phyloP scores from a whole-genome alignment of 1,140 invertebrate species.

The Cydia splendana region DNA sequence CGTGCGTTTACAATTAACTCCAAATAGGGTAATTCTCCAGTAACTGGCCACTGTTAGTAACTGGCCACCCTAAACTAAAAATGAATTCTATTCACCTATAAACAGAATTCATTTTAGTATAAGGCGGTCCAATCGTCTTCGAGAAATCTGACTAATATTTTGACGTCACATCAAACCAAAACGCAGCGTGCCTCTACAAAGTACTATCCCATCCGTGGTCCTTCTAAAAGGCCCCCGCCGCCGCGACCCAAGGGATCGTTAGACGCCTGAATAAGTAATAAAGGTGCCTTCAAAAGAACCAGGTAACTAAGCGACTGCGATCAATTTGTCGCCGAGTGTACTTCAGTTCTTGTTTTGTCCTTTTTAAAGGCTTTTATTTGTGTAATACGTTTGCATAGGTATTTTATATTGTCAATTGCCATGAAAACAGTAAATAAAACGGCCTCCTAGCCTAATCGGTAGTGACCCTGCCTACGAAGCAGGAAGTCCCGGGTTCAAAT shows the following conservation, averaged over 20 bases:
- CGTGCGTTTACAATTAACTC: not conserved
- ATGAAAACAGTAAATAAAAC: no score
- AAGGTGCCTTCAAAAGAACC: slow-evolving; percentile 5
- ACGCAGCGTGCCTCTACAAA: not conserved
- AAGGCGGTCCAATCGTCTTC: no score
- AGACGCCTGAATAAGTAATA: slow-evolving; percentile 19
- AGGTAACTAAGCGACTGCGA: slow-evolving; percentile 12
- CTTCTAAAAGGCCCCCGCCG: slow-evolving; percentile 5
- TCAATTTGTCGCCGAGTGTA: slow-evolving; percentile 15
- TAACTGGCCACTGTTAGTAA: no score
- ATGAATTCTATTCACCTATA: no score
- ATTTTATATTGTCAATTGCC: not conserved
- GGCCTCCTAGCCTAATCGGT: no score
- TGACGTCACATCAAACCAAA: not conserved
- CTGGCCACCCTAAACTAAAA: no score
- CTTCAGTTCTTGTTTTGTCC: not conserved
- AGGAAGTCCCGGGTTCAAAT: no score
- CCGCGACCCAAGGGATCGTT: slow-evolving; percentile 12
- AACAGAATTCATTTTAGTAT: no score
- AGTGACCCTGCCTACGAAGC: no score
- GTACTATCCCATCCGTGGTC: not conserved
- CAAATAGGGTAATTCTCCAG: no score
- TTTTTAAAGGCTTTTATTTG: not conserved
- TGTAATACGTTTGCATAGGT: not conserved
- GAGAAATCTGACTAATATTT: no score